Base-by-base conservation (phyloP, 2,797 vertebrate genomes). In the Pantherophis vulpinus region DNA sequence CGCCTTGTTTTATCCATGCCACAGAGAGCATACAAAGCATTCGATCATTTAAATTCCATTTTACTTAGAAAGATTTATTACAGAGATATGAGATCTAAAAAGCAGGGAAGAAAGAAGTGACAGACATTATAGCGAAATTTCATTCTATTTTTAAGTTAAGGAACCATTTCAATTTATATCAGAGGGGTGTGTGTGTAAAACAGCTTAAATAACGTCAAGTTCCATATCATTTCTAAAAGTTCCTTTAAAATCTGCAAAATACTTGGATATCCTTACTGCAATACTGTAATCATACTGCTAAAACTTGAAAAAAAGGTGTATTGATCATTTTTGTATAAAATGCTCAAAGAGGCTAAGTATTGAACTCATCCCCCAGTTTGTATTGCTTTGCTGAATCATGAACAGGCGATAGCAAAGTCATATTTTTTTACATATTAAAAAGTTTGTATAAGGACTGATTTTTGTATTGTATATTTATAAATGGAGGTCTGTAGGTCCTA, bases 251-350 rank as follows among this genome's bases (percentile, higher is more conserved):
- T 95, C 94, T 74, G 66, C 93, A 96, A 95, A 96, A 97, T 93
- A 94, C 94, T 91, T 91, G 93, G 95, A 95, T 96, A 93, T 94
- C 95, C 96, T 92, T 95, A 94, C 94, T 96, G 95, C 95, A 96
- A 97, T 90, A 92, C 96, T 98, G 97, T 97, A 98, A 95, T 95
- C 97, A 97, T 97, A 98, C 97, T 98, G 98, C 97, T 97, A 98
- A 98, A 94, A 97, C 95, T 96, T 97, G 97, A 97, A 96, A 94
- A 96, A 94, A 94, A 91, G 87, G 60, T 12, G 70, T 94, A 95
- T 97, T 95, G 95, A 97, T 95, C 91, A 87, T 94, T 95, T 91
- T 97, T 96, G 96, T 95, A 96, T 94, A 93, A 94, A 97, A 96
- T 97, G 95, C 87, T 97, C 95, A 96, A 91, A 94, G 95, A 97